Evolutionary conservation across 2,113 vertebrate species (phyloP), one percentile per base, ranked within the genome.

Genomic region (Psophia crepitans): DNA sequence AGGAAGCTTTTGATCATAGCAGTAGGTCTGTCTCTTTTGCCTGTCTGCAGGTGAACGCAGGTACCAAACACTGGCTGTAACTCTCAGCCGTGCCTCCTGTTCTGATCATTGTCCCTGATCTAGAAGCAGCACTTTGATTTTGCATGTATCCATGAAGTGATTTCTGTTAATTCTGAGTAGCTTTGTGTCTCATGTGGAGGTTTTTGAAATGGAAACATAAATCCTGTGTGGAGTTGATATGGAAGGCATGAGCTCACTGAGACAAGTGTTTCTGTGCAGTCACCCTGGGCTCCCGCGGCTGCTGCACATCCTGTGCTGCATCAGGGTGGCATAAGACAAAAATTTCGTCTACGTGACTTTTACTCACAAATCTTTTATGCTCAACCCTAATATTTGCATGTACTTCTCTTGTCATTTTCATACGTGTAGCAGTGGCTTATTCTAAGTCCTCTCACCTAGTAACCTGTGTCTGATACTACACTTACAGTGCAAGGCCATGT

Each of bases 81-180:
- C n/a, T 49, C 51, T 54, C 18, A 32, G 48, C 37, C 0, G 0
- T 37, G 24, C 39, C 22, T 71, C 8, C 0, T 2, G 0, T 54
- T 58, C 56, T 77, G 53, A 16, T 61, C n/a, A 2, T 24, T 35
- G 11, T 21, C 69, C 32, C 51, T 37, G 14, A 35, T 4, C 37
- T 44, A 12, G 39, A 37, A 35, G n/a, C 5, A 58, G 24, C 57
- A 15, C 26, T 21, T 20, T 12, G 44, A 10, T 60, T 89, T 56
- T 51, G 21, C 61, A 35, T 17, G 23, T 43, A 2, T 28, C 28
- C 16, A 2, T 63, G 20, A 46, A 57, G 14, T 37, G 37, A 37
- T 41, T 79, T 30, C 48, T 37, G 5, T 37, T 51, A 30, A 6
- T 53, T 70, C 53, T 6, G 33, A 24, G 14, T 33, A 49, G 22